Conservation (phyloP, 1,140 invertebrate species). For the Acarapis woodi region DNA sequence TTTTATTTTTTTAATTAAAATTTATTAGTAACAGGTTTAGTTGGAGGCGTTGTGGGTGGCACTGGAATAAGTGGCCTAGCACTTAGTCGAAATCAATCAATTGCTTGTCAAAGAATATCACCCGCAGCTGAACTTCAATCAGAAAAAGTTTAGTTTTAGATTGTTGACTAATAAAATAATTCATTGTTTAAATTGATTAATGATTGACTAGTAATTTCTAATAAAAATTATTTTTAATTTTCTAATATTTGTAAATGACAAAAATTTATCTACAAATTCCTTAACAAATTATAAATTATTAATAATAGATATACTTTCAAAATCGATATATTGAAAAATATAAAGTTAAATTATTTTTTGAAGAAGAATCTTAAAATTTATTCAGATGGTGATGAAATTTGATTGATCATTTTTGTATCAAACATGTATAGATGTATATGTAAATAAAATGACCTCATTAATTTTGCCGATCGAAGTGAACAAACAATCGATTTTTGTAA, state of each 20-base stretch:
- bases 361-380: too few species aligned
- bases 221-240: too few species aligned
- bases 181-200: neutral
- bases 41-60: too few species aligned
- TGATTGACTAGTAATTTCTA: too few species aligned
- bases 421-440: too few species aligned
- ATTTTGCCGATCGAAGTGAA: neutral
- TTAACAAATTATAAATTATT: neutral
- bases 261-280: neutral
- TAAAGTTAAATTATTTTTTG: neutral
- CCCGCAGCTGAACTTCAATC: slow-evolving; percentile 19
- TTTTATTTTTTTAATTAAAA: too few species aligned
- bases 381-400: too few species aligned
- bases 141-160: slow-evolving; percentile 18
- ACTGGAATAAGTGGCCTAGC: too few species aligned
- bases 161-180: neutral
- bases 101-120: slow-evolving; percentile 17
- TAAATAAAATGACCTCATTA: neutral
- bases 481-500: too few species aligned
- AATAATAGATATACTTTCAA: neutral
- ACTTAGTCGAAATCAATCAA: too few species aligned
- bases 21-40: too few species aligned
- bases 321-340: neutral
- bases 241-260: neutral
- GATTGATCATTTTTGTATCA: too few species aligned